Percentiles rank a stretch among this genome's conserved stretches.
Evolutionary conservation across 1,140 invertebrate species (phyloP).

Genomic region (Drosophila punjabiensis): DNA sequence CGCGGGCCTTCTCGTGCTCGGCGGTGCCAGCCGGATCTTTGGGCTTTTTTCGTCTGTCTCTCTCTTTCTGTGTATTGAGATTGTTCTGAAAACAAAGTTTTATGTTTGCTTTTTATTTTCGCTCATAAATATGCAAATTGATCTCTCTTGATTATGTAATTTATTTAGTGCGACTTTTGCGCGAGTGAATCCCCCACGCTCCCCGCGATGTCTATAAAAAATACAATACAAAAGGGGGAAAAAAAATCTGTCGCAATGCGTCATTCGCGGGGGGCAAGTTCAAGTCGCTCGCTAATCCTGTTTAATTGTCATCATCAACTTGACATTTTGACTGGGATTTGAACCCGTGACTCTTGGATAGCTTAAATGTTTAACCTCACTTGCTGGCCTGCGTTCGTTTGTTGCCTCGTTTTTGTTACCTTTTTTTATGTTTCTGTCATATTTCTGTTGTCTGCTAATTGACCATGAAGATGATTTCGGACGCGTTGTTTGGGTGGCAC

Average conservation of each 20-base stretch:
- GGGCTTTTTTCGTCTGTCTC: neutral
- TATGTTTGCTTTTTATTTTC: conserved; percentile 68
- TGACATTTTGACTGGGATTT: conserved; percentile 50
- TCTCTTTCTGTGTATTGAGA: conserved; percentile 7
- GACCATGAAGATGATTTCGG: conserved; percentile 68
- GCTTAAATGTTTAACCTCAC: conserved; percentile 49
- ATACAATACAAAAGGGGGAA: neutral
- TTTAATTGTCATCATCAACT: conserved; percentile 58
- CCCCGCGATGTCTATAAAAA: neutral
- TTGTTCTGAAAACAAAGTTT: conserved; percentile 63
- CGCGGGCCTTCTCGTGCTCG: conserved; percentile 46
- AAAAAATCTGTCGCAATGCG: conserved; percentile 36
- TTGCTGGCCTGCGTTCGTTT: conserved; percentile 6
- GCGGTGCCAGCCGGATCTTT: conserved; percentile 77
- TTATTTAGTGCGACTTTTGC: conserved; percentile 43
- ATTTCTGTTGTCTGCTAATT: conserved; percentile 79
- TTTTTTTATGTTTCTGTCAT: conserved; percentile 36
- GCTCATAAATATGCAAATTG: conserved; percentile 79
- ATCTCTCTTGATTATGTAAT: conserved; percentile 73
- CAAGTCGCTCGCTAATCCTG: conserved; percentile 51
- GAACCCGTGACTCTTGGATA: conserved; percentile 54
- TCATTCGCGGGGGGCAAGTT: conserved; percentile 61
- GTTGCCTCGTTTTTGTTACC: conserved; percentile 14
- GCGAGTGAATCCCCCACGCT: conserved; percentile 17
- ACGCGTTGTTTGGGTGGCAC: conserved; percentile 68